Evolutionary conservation across 2,888 invertebrate species (phyloP).

Genomic region (Bombylius discolor): DNA sequence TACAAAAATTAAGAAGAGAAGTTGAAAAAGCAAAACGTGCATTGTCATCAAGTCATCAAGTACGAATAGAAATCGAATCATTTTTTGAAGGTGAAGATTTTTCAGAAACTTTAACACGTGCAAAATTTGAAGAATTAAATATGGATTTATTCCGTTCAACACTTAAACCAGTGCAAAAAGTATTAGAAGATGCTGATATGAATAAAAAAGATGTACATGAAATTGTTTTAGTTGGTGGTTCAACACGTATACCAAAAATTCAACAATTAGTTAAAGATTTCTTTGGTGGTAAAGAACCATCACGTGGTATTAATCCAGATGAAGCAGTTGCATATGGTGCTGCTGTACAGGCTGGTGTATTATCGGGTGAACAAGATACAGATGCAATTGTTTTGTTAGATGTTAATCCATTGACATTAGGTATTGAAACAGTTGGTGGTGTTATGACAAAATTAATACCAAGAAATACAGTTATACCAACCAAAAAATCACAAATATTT

Average conservation of each 20-base stretch:
- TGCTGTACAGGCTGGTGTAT: conserved; percentile 95
- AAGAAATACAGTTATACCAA: conserved; percentile 96
- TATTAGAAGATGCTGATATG: conserved; percentile 97
- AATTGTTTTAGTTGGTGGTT: conserved; percentile 97
- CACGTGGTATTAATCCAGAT: conserved; percentile 95
- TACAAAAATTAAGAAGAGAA: conserved; percentile 91
- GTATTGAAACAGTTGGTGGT: conserved; percentile 99
- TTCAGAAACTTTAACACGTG: conserved; percentile 93
- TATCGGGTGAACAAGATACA: conserved; percentile 91
- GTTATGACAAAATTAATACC: conserved; percentile 99
- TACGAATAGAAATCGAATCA: conserved; percentile 96
- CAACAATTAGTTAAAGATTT: conserved; percentile 87
- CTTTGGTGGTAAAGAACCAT: conserved; percentile 97
- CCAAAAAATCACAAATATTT: conserved; percentile 98
- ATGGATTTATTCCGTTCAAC: conserved; percentile 86
- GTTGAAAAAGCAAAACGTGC: conserved; percentile 97
- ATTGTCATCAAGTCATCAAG: conserved; percentile 82
- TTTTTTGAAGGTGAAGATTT: conserved; percentile 98
- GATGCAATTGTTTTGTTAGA: conserved; percentile 93
- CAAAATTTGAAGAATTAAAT: conserved; percentile 97
- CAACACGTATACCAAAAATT: conserved; percentile 97
- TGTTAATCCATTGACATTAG: conserved; percentile 97
- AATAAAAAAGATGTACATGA: conserved; percentile 97
- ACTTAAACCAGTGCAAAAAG: conserved; percentile 88
- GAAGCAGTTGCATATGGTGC: conserved; percentile 98